Evolutionary conservation across 2,888 invertebrate species (phyloP).

Genomic region (Hemaris fuciformis): DNA sequence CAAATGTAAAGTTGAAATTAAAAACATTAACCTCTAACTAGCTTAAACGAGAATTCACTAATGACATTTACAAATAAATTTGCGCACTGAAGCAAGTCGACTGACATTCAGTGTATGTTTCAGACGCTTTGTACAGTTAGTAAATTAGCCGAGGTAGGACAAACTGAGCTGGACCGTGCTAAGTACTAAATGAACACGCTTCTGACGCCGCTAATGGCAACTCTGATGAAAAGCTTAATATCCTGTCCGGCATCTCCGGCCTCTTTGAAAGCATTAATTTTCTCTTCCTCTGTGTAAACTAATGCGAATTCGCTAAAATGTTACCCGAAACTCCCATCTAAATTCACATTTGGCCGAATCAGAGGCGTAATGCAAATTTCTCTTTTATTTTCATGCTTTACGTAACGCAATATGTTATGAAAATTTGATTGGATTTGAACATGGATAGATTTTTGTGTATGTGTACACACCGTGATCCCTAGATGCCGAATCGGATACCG

Average conservation of each 20-base stretch:
- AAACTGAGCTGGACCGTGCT: constrained; percentile 25
- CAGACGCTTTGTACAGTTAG: constrained; percentile 30
- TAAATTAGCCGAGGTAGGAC: constrained; percentile 35
- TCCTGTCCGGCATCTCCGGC: constrained; percentile 43
- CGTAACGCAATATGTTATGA: neutral
- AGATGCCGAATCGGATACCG: neutral
- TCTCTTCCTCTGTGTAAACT: constrained; percentile 56
- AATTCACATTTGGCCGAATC: constrained; percentile 17
- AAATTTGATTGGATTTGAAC: neutral
- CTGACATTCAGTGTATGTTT: neutral
- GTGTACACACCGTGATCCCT: neutral
- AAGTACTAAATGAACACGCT: constrained; percentile 26
- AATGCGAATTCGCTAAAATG: constrained; percentile 32
- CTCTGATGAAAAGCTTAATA: constrained; percentile 66
- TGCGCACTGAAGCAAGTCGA: neutral
- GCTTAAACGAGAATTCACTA: neutral
- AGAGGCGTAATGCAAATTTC: neutral
- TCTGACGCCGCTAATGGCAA: constrained; percentile 46
- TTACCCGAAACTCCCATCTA: constrained; percentile 3
- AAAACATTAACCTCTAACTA: neutral
- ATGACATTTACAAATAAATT: neutral
- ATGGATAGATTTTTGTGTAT: neutral
- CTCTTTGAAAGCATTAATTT: constrained; percentile 67
- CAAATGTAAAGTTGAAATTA: neutral
- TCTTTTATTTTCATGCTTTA: neutral